Evolutionary conservation across 2,113 vertebrate genomes (phyloP).

Genomic region (Falcunculus frontatus): DNA sequence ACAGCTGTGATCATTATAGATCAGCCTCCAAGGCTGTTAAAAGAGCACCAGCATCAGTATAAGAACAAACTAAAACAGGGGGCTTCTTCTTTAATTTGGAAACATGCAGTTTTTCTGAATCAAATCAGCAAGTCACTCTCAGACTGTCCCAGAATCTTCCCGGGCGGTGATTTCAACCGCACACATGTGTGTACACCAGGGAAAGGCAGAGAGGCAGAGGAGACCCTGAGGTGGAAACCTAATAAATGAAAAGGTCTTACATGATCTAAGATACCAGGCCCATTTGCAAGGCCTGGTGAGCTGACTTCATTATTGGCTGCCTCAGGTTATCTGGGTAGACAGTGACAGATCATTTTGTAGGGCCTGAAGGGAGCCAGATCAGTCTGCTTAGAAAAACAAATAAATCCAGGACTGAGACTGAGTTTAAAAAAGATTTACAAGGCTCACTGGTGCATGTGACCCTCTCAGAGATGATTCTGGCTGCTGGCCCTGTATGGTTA

Average conservation of each 20-base stretch:
- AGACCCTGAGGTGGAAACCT: constrained; percentile 9
- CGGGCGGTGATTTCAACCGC: background rate
- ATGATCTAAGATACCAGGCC: constrained; percentile 5
- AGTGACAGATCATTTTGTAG: constrained; percentile 68
- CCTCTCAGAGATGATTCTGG: constrained; percentile 24
- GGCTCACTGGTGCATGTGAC: background rate
- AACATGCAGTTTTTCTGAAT: background rate
- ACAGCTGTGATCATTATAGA: background rate
- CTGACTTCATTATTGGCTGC: constrained; percentile 59
- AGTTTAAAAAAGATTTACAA: constrained; percentile 65
- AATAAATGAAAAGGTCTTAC: constrained; percentile 57
- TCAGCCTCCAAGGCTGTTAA: background rate
- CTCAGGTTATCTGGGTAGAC: constrained; percentile 57
- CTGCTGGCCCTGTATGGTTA: background rate
- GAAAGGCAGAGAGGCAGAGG: background rate
- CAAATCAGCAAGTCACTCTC: background rate
- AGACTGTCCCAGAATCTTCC: background rate
- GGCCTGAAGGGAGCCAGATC: constrained; percentile 49
- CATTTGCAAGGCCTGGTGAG: constrained; percentile 47
- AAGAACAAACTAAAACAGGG: background rate
- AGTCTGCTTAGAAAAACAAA: constrained; percentile 70
- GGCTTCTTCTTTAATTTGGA: background rate
- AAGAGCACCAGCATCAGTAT: background rate
- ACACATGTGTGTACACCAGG: rapidly evolving
- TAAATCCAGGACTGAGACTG: constrained; percentile 54